phyloP scores from a whole-genome alignment of 2,113 vertebrate genomes.

The Cololabis saira region DNA sequence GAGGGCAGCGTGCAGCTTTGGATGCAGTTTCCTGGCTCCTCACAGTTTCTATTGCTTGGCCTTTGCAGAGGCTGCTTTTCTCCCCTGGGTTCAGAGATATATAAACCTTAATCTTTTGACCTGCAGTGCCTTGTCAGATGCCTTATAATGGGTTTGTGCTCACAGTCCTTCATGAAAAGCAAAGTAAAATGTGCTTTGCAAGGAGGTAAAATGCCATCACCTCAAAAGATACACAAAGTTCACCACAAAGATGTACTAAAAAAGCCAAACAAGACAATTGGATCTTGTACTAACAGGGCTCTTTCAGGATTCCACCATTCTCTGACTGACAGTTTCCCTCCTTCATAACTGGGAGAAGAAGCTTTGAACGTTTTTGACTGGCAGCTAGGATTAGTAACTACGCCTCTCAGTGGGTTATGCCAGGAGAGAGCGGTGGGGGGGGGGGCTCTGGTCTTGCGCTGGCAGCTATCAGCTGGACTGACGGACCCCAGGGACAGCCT shows the following conservation, averaged over 20 bases:
- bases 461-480: conserved; percentile 41
- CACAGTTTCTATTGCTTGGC: conserved; percentile 14
- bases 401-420: conserved; percentile 23
- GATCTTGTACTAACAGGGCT: conserved; percentile 26
- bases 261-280: conserved; percentile 48
- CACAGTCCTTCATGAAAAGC: not conserved
- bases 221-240: conserved; percentile 15
- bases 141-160: conserved; percentile 22
- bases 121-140: conserved; percentile 9
- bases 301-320: conserved; percentile 21
- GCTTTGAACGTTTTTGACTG: conserved; percentile 55
- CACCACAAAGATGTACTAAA: conserved; percentile 25
- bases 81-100: conserved; percentile 29
- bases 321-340: conserved; percentile 32
- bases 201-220: conserved; percentile 22
- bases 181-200: conserved; percentile 15
- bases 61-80: conserved; percentile 38
- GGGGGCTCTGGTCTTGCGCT: conserved; percentile 19
- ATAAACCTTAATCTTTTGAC: conserved; percentile 40
- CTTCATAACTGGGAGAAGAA: conserved; percentile 26
- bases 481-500: conserved; percentile 43
- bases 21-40: not conserved
- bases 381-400: conserved; percentile 38
- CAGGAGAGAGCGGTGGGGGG: conserved; percentile 2
- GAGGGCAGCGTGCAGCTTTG: not conserved